Conservation (phyloP, 2,888 invertebrate species). For the Plemyria rubiginata region DNA sequence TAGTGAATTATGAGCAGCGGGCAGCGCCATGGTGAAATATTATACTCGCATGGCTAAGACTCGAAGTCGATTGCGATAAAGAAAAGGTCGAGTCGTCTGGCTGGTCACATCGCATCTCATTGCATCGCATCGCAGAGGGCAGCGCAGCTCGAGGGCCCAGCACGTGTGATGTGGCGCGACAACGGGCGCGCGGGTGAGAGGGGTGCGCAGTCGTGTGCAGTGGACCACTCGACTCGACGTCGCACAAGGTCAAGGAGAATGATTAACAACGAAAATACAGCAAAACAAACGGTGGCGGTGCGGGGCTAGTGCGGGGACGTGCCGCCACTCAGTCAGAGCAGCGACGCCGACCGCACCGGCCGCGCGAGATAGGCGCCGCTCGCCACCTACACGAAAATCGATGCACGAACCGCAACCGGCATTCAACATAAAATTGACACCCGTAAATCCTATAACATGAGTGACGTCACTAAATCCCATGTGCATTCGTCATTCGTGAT, state of each 20-base stretch:
- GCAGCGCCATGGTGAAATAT: slow-evolving; percentile 36
- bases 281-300: slow-evolving; percentile 82
- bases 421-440: slow-evolving; percentile 62
- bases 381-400: slow-evolving; percentile 80
- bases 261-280: slow-evolving; percentile 86
- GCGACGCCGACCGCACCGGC: slow-evolving; percentile 78
- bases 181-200: slow-evolving; percentile 71
- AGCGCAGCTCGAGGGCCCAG: slow-evolving; percentile 53
- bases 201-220: slow-evolving; percentile 83
- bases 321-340: slow-evolving; percentile 77
- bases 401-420: slow-evolving; percentile 81
- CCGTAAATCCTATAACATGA: slow-evolving; percentile 66
- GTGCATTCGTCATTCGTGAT: slow-evolving; percentile 61
- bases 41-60: slow-evolving; percentile 36
- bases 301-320: slow-evolving; percentile 69
- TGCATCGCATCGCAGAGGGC: slow-evolving; percentile 43
- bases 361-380: slow-evolving; percentile 74
- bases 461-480: slow-evolving; percentile 63
- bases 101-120: slow-evolving; percentile 34
- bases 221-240: slow-evolving; percentile 84
- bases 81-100: slow-evolving; percentile 48
- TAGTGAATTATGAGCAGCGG: not conserved
- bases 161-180: slow-evolving; percentile 78
- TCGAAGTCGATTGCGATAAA: slow-evolving; percentile 39
- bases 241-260: slow-evolving; percentile 86